These are phyloP conservation scores for Drosophila virilis DNA, from an alignment of 1,140 invertebrate genomes.

Conservation along the genomic window DNA sequence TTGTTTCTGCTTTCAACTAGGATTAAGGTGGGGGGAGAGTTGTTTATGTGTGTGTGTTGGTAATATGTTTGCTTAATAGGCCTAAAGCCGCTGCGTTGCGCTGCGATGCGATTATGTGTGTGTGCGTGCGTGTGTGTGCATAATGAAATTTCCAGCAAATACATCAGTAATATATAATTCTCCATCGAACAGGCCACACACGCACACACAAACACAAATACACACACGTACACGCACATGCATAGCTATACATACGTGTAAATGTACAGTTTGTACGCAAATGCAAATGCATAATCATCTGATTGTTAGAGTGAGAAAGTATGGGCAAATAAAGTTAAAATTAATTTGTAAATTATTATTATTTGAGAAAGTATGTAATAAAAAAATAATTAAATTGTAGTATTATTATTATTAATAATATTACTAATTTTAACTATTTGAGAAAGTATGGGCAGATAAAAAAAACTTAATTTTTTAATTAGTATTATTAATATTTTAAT, in stretches of 20 bases:
- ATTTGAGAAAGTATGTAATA: too few species aligned
- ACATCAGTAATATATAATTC: constrained; percentile 27
- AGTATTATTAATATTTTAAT: too few species aligned
- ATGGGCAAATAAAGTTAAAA: too few species aligned
- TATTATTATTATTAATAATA: too few species aligned
- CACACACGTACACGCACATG: not conserved
- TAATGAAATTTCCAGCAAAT: constrained; percentile 42
- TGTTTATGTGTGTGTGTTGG: constrained; percentile 22
- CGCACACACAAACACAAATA: not conserved
- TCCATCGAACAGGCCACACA: not conserved
- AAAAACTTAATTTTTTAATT: too few species aligned
- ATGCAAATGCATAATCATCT: not conserved
- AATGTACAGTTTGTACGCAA: constrained; percentile 25
- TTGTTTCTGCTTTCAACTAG: constrained; percentile 4
- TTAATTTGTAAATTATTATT: too few species aligned
- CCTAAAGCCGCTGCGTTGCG: constrained; percentile 38
- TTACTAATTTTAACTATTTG: too few species aligned
- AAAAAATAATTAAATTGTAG: too few species aligned
- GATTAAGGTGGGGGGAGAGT: too few species aligned
- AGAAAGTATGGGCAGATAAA: too few species aligned
- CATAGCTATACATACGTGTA: not conserved
- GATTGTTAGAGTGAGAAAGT: not conserved
- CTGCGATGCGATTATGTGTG: not conserved
- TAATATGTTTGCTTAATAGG: constrained; percentile 80
- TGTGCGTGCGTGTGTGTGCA: constrained; percentile 9